Base-by-base conservation (phyloP, 64 coral and sea anemone species). In the Catalaphyllia jardinei region DNA sequence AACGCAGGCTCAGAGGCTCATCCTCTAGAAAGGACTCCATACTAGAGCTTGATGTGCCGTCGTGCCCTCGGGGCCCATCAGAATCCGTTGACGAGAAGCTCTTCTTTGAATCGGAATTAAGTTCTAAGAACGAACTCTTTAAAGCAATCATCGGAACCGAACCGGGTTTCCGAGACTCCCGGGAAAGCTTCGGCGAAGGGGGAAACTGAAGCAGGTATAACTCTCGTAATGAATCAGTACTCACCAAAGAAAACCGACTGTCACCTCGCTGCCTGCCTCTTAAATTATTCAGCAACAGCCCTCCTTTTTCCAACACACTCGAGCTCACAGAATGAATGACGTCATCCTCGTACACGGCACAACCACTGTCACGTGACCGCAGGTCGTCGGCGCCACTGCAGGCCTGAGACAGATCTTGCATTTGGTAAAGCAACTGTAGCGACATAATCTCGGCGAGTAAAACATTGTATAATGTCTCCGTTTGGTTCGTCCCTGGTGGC, bases 401-500 rank as follows among this genome's bases (percentile, higher is more conserved):
- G 16, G 90, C 91, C 17, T 93, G 88, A 3, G 95, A 92, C 25
- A 97, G 79, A 73, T 97, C 95, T 60, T 97, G 95, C 82, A 97
- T 97, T 63, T 97, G 95, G 69, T 97, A 97, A 15, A 97, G 87
- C 52, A 97, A 73, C 24, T 97, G 95, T 14, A 97, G 83, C 24
- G 95, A 97, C 95, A 97, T 97, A 29, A 97, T 97, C 87, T 97
- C 95, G 18, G 95, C 95, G 22, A 97, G 78, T 28, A 97, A 72
- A 54, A 97, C 95, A 51, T 97, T 97, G 31, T 93, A 93, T 18
- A 97, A 82, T 12, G 95, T 97, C 57, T 97, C 95, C 35, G 75
- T 92, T 54, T 84, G 86, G 1, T 84, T 86, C 19, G 59, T 63
- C 15, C 86, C 82, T 9, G 79, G 79, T 10, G 90, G 83, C 71